Evolutionary conservation across 1,140 invertebrate species (phyloP), one percentile per base, ranked within the genome.

Genomic region (Lasioglossum albipes): DNA sequence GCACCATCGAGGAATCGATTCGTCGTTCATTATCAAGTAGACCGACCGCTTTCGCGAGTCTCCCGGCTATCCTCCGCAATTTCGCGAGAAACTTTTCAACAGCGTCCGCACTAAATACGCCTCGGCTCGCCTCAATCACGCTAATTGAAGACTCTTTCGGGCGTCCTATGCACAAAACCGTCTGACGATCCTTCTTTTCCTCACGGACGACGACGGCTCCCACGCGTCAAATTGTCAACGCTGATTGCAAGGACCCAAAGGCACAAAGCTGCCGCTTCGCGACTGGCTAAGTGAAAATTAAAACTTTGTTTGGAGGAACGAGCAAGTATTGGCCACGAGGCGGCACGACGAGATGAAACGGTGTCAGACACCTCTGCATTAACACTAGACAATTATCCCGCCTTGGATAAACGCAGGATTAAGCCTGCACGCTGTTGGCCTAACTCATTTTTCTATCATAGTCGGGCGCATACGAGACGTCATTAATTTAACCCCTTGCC

Each of bases 61-160:
- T 42, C 42, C 31, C 22, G 18, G 0, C 65, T 31, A n/a, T 54
- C 18, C 45, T 22, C 54, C 18, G 57, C 31, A 77, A 81, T 81
- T 76, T 76, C 45, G 42, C 52, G 27, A 45, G 22, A 36, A 76
- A 75, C 31, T 81, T 77, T 77, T 70, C 79, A 36, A 67, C 74
- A 7, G 12, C 18, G 36, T 16, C 36, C 20, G 49, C 27, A 2
- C 59, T 81, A 76, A 67, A 81, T 76, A 74, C 74, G 62, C 45
- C 66, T 18, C 20, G 54, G 64, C 45, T 42, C 69, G 7, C 54
- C 42, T 72, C 77, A 83, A 79, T 83, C 81, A 73, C 81, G 81
- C 54, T 83, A 83, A 83, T 83, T 75, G 59, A 83, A 73, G 66
- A 75, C 65, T 57, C 49, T 9, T 61, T n/a, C 45, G 49, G 12